Base-by-base conservation (phyloP, 2,113 vertebrate species). In the Istiophorus platypterus region DNA sequence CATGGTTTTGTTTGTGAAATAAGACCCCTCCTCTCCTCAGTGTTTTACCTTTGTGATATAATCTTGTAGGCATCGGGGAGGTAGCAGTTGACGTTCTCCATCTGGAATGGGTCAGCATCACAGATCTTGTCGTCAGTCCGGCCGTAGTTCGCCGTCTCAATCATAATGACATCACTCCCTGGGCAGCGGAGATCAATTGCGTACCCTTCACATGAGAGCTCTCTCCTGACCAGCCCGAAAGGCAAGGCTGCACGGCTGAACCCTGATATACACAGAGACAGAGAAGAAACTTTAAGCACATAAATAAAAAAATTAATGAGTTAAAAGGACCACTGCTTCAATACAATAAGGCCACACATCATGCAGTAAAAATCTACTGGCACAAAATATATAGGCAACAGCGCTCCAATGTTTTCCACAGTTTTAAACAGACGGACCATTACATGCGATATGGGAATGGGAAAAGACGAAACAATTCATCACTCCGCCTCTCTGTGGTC, bases 41-140 rank as follows among this genome's bases (percentile, higher is more conserved):
- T 8, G 11, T 67, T 87, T 96, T 97, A 99, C 98, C 98, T 99
- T 94, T 99, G 97, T 89, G 98, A 99, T 96, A 98, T 98, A 85
- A 99, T 99, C 96, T 99, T 99, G 95, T 99, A 99, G 93, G 98
- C 98, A 4, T 99, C 98, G 76, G 98, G 98, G 92, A 99, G 98
- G 95, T 99, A 99, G 95, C 98, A 99, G 89, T 99, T 97, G 80
- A 96, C 96, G 85, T 99, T 99, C 93, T 99, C 98, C 98, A 99
- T 99, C 95, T 99, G 98, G 96, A 99, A 99, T 0, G 98, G 97
- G 93, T 99, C 98, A 59, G 98, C 98, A 82, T 99, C 98, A 75
- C 98, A 99, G 87, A 99, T 99, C 95, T 99, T 99, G 96, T 99
- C 96, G 7, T 99, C 98, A 24, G 98, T 99, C 52, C 98, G 96